phyloP scores from a whole-genome alignment of 2,888 invertebrate species.

The Marasmarcha lunaedactyla region DNA sequence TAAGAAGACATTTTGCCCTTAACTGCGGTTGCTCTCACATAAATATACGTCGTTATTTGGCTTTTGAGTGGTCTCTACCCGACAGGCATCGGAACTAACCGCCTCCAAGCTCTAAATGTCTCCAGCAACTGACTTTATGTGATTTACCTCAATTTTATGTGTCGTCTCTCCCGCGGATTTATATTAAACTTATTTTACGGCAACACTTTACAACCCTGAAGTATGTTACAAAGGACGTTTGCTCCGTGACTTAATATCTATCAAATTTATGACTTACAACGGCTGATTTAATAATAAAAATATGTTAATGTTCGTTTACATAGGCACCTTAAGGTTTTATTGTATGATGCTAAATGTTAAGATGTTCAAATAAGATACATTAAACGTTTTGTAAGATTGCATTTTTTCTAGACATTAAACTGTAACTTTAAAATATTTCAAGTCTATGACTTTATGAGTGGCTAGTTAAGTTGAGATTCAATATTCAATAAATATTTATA shows the following conservation, averaged over 20 bases:
- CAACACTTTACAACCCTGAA: constrained; percentile 52
- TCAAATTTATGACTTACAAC: no score
- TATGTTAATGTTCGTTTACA: constrained; percentile 1
- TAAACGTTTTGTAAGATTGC: no score
- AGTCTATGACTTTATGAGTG: no score
- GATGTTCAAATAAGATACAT: no score
- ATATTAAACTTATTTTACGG: constrained; percentile 65
- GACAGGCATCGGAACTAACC: constrained; percentile 51
- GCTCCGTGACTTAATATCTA: constrained; percentile 6
- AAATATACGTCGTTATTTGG: constrained; percentile 44
- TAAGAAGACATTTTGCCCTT: constrained; percentile 16
- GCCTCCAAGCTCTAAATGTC: constrained; percentile 62
- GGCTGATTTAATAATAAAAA: background rate
- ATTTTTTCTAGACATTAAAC: no score
- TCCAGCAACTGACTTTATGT: constrained; percentile 61
- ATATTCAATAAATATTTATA: no score
- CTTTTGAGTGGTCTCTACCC: constrained; percentile 39
- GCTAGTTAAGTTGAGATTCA: no score
- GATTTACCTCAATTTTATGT: constrained; percentile 68
- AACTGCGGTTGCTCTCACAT: constrained; percentile 26
- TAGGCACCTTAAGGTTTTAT: constrained; percentile 1
- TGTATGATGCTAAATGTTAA: constrained; percentile 3
- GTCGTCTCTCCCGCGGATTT: constrained; percentile 55
- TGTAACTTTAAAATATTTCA: no score
- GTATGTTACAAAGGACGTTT: constrained; percentile 46